These are phyloP conservation scores for Samia ricini DNA, from an alignment of 1,140 invertebrate species.

Conservation along the genomic window DNA sequence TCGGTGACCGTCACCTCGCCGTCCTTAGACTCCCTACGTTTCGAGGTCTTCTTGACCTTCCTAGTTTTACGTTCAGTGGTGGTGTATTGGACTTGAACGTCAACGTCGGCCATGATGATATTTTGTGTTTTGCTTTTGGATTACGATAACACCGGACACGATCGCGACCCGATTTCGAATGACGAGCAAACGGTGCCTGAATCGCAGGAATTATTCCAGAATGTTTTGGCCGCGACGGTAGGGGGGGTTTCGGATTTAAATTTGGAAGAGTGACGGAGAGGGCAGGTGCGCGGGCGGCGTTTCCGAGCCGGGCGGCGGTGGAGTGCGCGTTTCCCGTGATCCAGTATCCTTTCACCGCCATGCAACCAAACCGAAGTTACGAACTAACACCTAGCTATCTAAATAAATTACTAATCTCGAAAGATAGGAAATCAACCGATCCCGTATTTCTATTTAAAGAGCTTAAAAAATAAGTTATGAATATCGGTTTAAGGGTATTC, in stretches of 20 bases:
- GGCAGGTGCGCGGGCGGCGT: conserved; percentile 74
- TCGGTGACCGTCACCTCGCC: conserved; percentile 90
- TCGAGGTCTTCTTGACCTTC: conserved; percentile 92
- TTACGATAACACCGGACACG: conserved; percentile 72
- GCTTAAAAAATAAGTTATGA: too few relatives aligned
- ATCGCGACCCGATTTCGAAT: conserved; percentile 76
- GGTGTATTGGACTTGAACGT: conserved; percentile 89
- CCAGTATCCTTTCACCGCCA: conserved; percentile 37
- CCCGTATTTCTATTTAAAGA: background rate
- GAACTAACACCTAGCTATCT: background rate
- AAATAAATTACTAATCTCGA: background rate
- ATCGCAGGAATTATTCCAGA: conserved; percentile 76
- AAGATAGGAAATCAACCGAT: background rate
- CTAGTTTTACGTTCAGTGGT: conserved; percentile 91
- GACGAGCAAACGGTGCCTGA: conserved; percentile 68
- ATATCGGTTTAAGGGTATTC: background rate
- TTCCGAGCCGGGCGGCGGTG: conserved; percentile 54
- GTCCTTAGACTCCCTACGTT: conserved; percentile 86
- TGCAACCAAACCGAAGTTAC: conserved; percentile 34
- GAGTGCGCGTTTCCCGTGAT: conserved; percentile 48
- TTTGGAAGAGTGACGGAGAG: conserved; percentile 76
- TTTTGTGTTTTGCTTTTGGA: conserved; percentile 38
- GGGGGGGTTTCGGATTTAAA: conserved; percentile 75
- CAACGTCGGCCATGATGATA: conserved; percentile 89
- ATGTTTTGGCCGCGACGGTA: conserved; percentile 68